Conservation (phyloP, 2,113 vertebrate genomes). For the Psittacara wagleri region DNA sequence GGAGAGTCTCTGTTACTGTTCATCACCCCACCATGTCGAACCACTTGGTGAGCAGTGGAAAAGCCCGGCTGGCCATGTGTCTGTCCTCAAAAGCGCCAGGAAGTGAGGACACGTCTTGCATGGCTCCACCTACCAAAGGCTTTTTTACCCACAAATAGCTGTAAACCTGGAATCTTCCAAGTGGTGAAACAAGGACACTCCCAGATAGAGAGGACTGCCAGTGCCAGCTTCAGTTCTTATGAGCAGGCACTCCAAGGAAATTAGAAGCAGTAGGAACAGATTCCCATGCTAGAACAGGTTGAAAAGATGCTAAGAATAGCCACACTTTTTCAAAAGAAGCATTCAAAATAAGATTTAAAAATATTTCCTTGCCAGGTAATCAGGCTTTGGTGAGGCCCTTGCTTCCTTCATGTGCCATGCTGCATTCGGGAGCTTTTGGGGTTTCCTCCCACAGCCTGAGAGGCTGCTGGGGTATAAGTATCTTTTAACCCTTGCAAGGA, state of each 20-base stretch:
- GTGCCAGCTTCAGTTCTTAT: not conserved
- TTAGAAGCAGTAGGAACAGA: not conserved
- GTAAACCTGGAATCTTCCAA: not conserved
- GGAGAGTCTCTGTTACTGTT: not conserved
- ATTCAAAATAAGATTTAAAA: not conserved
- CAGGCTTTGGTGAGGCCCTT: not conserved
- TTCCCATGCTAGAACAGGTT: not conserved
- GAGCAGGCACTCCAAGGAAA: rapidly evolving
- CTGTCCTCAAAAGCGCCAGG: not conserved
- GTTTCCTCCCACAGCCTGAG: not conserved
- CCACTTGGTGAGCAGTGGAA: not conserved
- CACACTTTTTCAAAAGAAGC: not conserved
- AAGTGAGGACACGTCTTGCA: not conserved
- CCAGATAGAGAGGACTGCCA: not conserved
- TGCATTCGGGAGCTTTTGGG: not conserved
- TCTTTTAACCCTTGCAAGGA: not conserved
- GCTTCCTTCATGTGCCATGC: not conserved
- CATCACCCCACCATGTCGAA: not conserved
- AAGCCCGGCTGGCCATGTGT: not conserved
- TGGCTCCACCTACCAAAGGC: not conserved
- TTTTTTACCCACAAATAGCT: not conserved
- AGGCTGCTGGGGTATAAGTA: not conserved
- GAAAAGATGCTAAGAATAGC: not conserved
- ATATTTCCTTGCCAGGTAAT: not conserved
- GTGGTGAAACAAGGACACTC: not conserved